Percentiles rank a stretch among this genome's conserved stretches.
These are phyloP conservation scores for Cynaeus angustus DNA, from an alignment of 2,888 invertebrate genomes.

Conservation along the genomic window DNA sequence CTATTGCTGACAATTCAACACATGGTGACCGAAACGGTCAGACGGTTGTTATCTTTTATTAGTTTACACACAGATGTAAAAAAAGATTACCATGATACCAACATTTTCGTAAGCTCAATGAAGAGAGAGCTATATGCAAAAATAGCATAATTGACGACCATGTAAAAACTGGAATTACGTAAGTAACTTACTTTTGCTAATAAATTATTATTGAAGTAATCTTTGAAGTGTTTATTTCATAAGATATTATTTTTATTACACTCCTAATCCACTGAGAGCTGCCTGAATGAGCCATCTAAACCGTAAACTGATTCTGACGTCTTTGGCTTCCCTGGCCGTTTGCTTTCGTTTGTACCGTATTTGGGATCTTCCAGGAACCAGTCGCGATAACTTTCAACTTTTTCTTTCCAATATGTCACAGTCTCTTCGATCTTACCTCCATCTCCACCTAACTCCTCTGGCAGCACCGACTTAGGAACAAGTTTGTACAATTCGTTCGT, in stretches of 20 bases:
- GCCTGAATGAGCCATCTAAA: conserved; percentile 74
- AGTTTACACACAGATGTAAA: too few relatives aligned
- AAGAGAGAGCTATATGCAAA: too few relatives aligned
- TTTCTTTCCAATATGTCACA: conserved; percentile 73
- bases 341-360: conserved; percentile 73
- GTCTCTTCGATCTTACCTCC: conserved; percentile 74
- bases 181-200: too few relatives aligned
- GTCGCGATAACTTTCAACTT: conserved; percentile 72
- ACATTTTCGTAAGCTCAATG: too few relatives aligned
- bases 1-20: too few relatives aligned
- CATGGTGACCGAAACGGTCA: too few relatives aligned
- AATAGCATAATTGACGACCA: too few relatives aligned
- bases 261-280: conserved; percentile 72
- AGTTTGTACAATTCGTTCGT: conserved; percentile 75
- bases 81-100: too few relatives aligned
- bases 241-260: background rate
- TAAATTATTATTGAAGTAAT: too few relatives aligned
- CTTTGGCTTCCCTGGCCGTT: conserved; percentile 74
- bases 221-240: background rate
- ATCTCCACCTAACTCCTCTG: conserved; percentile 80
- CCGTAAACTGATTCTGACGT: conserved; percentile 75
- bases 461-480: conserved; percentile 76
- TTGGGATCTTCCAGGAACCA: conserved; percentile 74
- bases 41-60: too few relatives aligned
- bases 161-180: too few relatives aligned